Conservation (phyloP, 2,888 invertebrate species). For the Meandrusa payeni region DNA sequence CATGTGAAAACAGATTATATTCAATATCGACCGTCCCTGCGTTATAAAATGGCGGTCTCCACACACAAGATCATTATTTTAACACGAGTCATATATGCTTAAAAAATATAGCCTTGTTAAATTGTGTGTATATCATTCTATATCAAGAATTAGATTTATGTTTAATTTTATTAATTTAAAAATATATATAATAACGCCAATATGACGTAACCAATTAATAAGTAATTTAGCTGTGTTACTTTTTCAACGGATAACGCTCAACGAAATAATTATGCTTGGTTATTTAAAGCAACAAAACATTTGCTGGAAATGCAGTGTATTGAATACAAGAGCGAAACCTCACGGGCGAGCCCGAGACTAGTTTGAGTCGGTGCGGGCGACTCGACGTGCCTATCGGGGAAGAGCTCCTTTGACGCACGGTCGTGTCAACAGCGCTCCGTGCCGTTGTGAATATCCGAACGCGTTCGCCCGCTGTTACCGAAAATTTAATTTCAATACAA, state of each 20-base stretch:
- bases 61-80: constrained; percentile 18
- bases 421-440: constrained; percentile 26
- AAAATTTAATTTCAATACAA: too few species aligned
- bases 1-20: constrained; percentile 14
- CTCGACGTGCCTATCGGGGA: constrained; percentile 31
- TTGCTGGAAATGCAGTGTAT: constrained; percentile 28
- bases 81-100: constrained; percentile 14
- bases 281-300: constrained; percentile 22
- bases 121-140: too few species aligned
- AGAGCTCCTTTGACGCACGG: constrained; percentile 33
- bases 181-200: too few species aligned
- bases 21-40: constrained; percentile 17
- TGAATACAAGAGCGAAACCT: constrained; percentile 25
- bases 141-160: too few species aligned
- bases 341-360: constrained; percentile 28
- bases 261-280: constrained; percentile 17
- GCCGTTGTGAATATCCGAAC: constrained; percentile 32
- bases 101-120: constrained; percentile 1
- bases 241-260: constrained; percentile 7
- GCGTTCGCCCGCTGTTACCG: constrained; percentile 28
- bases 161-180: too few species aligned
- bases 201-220: too few species aligned
- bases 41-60: constrained; percentile 23
- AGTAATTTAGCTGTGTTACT: neutral
- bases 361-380: constrained; percentile 28